Conservation (phyloP, 2,113 vertebrate genomes). For the Hylia prasina region DNA sequence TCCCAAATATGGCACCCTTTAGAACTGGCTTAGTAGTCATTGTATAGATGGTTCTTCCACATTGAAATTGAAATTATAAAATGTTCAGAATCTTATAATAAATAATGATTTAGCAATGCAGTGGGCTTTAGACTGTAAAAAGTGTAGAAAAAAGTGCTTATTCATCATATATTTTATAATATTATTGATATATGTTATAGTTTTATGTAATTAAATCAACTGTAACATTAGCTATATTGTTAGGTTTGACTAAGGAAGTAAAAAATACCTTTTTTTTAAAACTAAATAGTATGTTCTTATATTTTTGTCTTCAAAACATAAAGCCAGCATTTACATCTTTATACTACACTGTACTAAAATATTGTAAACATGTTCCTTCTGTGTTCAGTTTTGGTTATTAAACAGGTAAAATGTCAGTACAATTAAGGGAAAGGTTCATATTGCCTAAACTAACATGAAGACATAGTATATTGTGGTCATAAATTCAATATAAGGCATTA, state of each 20-base stretch:
- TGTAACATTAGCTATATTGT: background rate
- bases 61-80: background rate
- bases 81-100: background rate
- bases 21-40: slow-evolving; percentile 13
- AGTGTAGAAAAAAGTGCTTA: background rate
- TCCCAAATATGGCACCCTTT: background rate
- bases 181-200: background rate
- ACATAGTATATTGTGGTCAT: background rate
- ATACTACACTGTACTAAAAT: background rate
- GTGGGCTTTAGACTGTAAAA: background rate
- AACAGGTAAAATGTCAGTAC: background rate
- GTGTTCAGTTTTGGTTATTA: background rate
- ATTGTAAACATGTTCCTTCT: background rate
- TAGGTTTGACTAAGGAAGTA: slow-evolving; percentile 35
- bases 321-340: background rate
- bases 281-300: background rate
- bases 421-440: background rate
- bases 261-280: background rate
- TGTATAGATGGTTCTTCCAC: background rate
- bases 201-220: slow-evolving; percentile 22
- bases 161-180: background rate
- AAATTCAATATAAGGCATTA: background rate
- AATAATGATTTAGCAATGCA: background rate
- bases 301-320: slow-evolving; percentile 7
- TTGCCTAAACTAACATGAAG: background rate